Conservation (phyloP, 2,888 invertebrate species). For the Plusia festucae region DNA sequence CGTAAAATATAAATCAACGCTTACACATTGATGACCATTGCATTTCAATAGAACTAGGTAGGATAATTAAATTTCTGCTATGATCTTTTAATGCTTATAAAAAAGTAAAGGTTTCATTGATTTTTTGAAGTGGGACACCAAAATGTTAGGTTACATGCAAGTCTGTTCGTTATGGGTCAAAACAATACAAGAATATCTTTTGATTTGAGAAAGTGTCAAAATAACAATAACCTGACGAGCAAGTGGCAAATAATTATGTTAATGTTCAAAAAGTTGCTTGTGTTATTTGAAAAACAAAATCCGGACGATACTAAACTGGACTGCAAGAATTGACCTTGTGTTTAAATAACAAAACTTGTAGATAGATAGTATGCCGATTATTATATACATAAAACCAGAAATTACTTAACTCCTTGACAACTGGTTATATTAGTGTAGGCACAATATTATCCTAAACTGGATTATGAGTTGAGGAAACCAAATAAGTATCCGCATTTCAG, state of each 20-base stretch:
- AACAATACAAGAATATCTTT: background rate
- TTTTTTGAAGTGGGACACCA: background rate
- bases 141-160: too few relatives aligned
- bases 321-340: background rate
- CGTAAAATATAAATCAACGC: background rate
- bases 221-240: background rate
- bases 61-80: background rate
- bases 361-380: background rate
- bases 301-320: background rate
- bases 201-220: background rate
- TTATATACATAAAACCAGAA: background rate
- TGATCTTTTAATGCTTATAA: background rate
- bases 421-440: background rate
- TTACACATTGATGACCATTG: background rate
- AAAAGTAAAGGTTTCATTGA: background rate
- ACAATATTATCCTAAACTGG: background rate
- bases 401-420: background rate
- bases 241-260: background rate
- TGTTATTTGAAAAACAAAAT: conserved; percentile 1
- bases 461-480: background rate
- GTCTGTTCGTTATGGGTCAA: background rate
- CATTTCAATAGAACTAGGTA: background rate
- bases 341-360: background rate
- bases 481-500: background rate
- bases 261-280: background rate